Conservation (phyloP, 2,113 vertebrate species). For the Peromyscus leucopus region DNA sequence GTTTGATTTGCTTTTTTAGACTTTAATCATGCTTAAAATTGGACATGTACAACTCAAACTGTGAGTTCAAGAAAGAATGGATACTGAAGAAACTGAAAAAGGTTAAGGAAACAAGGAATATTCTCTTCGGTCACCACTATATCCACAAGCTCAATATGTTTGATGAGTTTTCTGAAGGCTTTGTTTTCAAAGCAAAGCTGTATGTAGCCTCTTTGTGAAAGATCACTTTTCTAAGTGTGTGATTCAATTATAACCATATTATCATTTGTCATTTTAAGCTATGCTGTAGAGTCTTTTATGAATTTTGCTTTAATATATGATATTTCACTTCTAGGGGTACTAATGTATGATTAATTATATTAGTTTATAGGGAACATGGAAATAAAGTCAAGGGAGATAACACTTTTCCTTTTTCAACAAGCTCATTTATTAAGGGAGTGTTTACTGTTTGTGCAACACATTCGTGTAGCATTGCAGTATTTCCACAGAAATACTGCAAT, state of each 20-base stretch:
- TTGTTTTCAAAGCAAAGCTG: slow-evolving; percentile 22
- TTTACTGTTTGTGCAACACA: background rate
- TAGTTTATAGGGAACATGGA: background rate
- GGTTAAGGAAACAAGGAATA: background rate
- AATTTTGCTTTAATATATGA: background rate
- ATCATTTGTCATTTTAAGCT: background rate
- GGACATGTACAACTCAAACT: background rate
- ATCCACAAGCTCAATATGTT: background rate
- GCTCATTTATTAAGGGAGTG: slow-evolving; percentile 2
- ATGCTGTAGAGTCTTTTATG: background rate
- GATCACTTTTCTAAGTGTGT: background rate
- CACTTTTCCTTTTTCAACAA: background rate
- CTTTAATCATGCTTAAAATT: background rate
- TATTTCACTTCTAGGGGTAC: background rate
- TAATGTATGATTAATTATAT: background rate
- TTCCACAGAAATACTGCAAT: too few species aligned
- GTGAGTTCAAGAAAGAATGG: background rate
- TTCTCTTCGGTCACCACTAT: background rate
- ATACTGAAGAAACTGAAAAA: slow-evolving; percentile 27
- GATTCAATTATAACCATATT: slow-evolving; percentile 1
- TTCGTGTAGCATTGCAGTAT: background rate
- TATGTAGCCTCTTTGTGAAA: background rate
- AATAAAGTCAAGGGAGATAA: background rate
- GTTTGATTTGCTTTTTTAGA: background rate
- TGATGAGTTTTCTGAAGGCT: background rate